Evolutionary conservation across 2,888 invertebrate species (phyloP).

Genomic region (Ypsolopha scabrella): DNA sequence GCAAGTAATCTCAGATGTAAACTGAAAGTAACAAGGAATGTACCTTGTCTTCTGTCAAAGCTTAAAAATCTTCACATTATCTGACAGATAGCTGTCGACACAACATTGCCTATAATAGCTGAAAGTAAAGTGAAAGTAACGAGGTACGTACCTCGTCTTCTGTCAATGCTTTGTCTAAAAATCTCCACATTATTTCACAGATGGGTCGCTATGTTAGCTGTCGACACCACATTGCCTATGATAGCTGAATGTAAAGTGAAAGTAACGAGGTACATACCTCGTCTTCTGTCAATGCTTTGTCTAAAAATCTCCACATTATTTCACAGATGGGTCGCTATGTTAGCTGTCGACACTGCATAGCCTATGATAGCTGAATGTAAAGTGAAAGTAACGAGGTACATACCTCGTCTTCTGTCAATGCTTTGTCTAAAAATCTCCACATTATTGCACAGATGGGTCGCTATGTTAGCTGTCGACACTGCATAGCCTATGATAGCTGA

Average conservation of each 20-base stretch:
- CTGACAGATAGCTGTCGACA: constrained; percentile 53
- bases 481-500: constrained; percentile 67
- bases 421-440: no score
- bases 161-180: constrained; percentile 55
- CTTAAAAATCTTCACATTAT: no score
- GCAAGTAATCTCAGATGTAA: no score
- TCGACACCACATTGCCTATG: no score
- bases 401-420: neutral
- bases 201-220: constrained; percentile 25
- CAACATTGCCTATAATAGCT: constrained; percentile 63
- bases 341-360: constrained; percentile 63
- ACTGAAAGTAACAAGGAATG: constrained; percentile 41
- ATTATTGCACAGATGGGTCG: no score
- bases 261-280: constrained; percentile 21
- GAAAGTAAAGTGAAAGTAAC: constrained; percentile 67
- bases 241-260: no score
- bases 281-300: neutral
- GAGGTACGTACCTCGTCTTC: no score
- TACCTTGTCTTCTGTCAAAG: neutral
- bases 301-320: no score
- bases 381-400: constrained; percentile 63
- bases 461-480: constrained; percentile 57
- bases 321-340: constrained; percentile 51
- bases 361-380: constrained; percentile 66
- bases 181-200: constrained; percentile 60